Conservation (phyloP, 2,797 vertebrate species). For the Picus viridis region DNA sequence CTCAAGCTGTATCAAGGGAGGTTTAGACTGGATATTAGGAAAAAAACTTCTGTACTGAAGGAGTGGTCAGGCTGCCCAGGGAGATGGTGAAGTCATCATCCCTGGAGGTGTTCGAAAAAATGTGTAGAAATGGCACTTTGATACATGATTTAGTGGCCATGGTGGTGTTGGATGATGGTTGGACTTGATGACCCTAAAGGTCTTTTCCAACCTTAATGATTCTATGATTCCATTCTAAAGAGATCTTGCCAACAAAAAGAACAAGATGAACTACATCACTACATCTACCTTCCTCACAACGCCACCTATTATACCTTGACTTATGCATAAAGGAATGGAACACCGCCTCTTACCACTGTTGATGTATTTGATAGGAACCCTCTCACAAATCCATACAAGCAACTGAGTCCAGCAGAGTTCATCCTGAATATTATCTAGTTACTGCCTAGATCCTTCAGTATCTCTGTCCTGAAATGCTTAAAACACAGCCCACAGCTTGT, state of each 20-base stretch:
- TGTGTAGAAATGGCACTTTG: too few species aligned
- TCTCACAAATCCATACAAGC: background rate
- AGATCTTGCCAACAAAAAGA: background rate
- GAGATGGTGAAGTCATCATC: too few species aligned
- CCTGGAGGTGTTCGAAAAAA: too few species aligned
- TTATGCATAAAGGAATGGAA: background rate
- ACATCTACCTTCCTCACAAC: background rate
- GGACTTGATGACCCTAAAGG: too few species aligned
- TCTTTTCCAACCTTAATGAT: too few species aligned
- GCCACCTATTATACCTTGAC: background rate
- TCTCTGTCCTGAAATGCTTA: background rate
- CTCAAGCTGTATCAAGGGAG: too few species aligned
- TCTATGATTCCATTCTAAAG: background rate
- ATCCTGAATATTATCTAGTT: background rate
- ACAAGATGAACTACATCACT: background rate
- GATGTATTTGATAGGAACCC: background rate
- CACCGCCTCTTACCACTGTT: background rate
- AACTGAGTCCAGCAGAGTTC: background rate
- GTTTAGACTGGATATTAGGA: too few species aligned
- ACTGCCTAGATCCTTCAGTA: background rate
- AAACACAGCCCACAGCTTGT: background rate
- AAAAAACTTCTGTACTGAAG: too few species aligned
- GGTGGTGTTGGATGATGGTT: too few species aligned
- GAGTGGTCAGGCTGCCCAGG: too few species aligned
- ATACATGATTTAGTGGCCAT: too few species aligned